Conservation (phyloP, 2,888 invertebrate genomes). For the Phaonia tiefii region DNA sequence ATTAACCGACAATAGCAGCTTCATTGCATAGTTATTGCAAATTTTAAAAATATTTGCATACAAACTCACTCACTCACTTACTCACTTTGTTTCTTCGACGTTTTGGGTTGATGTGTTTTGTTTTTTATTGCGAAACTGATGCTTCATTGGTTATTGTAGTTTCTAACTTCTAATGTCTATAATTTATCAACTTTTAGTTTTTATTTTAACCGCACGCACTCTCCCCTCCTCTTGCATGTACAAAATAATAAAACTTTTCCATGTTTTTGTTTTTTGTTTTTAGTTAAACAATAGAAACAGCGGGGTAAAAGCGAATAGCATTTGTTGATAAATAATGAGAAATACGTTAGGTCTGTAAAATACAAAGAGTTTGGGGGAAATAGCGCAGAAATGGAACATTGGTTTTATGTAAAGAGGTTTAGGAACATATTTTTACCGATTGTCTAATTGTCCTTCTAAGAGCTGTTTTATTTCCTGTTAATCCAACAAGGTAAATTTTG, state of each 20-base stretch:
- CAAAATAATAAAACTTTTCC: conserved; percentile 7
- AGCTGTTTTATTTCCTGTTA: too few species aligned
- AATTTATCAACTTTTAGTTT: conserved; percentile 19
- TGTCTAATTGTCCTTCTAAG: too few species aligned
- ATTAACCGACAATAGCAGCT: neutral
- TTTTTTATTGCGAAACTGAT: neutral
- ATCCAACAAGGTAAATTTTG: too few species aligned
- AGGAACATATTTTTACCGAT: neutral
- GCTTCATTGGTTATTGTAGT: neutral
- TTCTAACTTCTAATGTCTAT: conserved; percentile 7
- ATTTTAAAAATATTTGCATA: neutral
- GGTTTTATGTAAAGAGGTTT: neutral
- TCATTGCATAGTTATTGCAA: neutral
- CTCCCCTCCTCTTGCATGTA: neutral
- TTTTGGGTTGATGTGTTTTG: neutral
- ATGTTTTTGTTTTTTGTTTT: neutral
- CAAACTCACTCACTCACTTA: neutral
- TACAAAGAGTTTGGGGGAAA: too few species aligned
- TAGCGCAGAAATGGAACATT: neutral
- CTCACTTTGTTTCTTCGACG: neutral
- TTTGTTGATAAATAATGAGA: conserved; percentile 18
- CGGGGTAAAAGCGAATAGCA: neutral
- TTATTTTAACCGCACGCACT: neutral
- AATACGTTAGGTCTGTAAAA: too few species aligned
- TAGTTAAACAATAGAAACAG: too few species aligned